Evolutionary conservation across 2,113 vertebrate genomes (phyloP), one percentile per base, ranked within the genome.

Genomic region (Lucifuga dentata): DNA sequence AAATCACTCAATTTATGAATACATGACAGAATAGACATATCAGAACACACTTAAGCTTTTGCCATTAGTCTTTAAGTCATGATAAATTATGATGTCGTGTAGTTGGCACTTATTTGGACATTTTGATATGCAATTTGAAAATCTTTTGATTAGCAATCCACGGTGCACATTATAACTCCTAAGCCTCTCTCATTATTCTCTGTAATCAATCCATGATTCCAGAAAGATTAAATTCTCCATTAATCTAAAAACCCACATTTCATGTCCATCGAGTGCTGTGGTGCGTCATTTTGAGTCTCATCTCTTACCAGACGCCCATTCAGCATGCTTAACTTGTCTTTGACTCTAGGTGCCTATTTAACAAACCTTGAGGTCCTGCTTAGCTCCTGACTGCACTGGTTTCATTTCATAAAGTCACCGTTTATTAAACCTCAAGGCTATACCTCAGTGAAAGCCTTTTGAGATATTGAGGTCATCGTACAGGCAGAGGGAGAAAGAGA

Each of bases 381-480:
- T 63, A 75, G 83, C 77, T 80, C 58, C 76, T 55, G 49, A 53
- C 74, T 64, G 76, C 76, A 55, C 68, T 49, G n/a, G 73, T 83
- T 85, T 74, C 29, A n/a, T 86, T 81, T 90, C 83, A 89, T 89
- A 89, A 90, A 89, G 88, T 87, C 85, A 57, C 81, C 51, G 68
- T 86, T 86, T 89, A 90, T 92, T 89, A 89, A 91, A 87, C 78
- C 90, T 89, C 36, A 61, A 68, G 89, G 88, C 88, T 63, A 80
- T 68, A 76, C 58, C 9, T 43, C 66, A 67, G 67, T 33, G 58
- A 80, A 86, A 69, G 64, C 66, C 83, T 68, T 66, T 49, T 78
- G 75, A 84, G 82, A 90, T 92, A 92, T 90, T 89, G 86, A 86
- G 90, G 89, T 87, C 86, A 84, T 65, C 65, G 45, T 69, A 36